A percentile compares a stretch with the other conserved stretches of the same genome.
Conservation (phyloP, 2,113 vertebrate species). For the Haliaeetus leucogaster region DNA sequence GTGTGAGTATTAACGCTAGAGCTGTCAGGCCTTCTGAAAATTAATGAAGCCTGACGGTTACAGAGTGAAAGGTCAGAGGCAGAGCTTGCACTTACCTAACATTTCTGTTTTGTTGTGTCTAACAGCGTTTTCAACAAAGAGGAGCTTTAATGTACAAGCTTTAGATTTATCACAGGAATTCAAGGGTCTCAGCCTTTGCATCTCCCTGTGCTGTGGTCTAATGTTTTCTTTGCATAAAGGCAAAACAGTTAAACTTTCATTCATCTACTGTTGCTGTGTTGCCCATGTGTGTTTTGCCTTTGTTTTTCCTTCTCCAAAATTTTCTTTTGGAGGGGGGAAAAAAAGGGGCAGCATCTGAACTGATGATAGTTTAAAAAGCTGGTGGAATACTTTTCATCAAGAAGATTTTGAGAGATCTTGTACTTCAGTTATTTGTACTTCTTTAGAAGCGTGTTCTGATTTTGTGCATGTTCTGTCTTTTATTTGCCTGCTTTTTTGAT, state of each 20-base stretch:
- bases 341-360: neutral
- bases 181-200: constrained; percentile 57
- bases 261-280: neutral
- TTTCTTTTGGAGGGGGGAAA: neutral
- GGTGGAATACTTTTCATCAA: neutral
- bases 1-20: constrained; percentile 80
- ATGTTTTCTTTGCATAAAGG: constrained; percentile 45
- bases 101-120: constrained; percentile 75
- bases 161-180: constrained; percentile 64
- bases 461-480: neutral
- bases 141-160: constrained; percentile 65
- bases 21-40: constrained; percentile 79
- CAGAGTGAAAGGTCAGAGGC: constrained; percentile 78
- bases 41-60: constrained; percentile 79
- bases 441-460: neutral
- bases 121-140: constrained; percentile 64
- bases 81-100: constrained; percentile 70
- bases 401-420: neutral
- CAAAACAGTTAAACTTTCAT: constrained; percentile 3
- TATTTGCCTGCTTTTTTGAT: neutral
- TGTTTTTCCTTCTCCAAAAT: neutral
- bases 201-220: neutral
- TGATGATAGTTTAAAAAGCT: neutral
- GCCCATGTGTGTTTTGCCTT: neutral
- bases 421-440: neutral